Base-by-base conservation (phyloP, 1,140 invertebrate genomes). In the Diachasmimorpha longicaudata region DNA sequence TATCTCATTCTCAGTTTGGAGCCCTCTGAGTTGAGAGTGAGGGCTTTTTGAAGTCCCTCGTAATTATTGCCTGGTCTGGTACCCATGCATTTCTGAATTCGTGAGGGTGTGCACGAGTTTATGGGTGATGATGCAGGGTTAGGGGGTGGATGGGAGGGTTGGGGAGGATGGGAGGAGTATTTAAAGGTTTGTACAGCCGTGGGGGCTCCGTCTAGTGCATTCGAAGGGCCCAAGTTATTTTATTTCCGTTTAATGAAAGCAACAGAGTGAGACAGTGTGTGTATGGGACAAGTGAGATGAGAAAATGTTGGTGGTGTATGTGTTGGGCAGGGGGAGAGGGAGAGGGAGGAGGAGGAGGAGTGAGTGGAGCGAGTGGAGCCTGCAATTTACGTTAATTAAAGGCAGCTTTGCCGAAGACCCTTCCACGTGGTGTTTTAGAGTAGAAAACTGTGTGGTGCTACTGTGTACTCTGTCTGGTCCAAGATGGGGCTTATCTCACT, bases 381-480 rank as follows among this genome's bases (percentile, higher is more conserved):
- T 52, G 44, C 82, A 85, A 87, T 87, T 86, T 84, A 83, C 83
- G 83, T 83, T 85, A 86, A 87, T 87, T 86, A 86, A 86, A 85
- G 81, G 83, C 81, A 80, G 83, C 82, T 83, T 83, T 83, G 52
- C 44, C 44, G 21, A 71, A 71, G 44, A 71, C 70, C 44, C 25
- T 71, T 46, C 46, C 44, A 4, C 21, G 69, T 21, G 42, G 69
- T 48, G 39, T 70, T 70, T 70, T 25, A 70, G 69, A 70, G 19
- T n/a, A 70, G 69, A 19, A 48, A 70, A 70, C 36, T 70, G 42
- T 70, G 69, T 70, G 37, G 42, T 70, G 42, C 37, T 46, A 46
- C 37, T 70, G 31, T 69, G 37, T 39, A 69, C 37, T 21, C n/a
- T 3, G 42, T 25, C 21, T 25, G 4, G 37, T 25, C 42, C 4